Conservation (phyloP, 1,140 invertebrate genomes). For the Tetramorium alpestre region DNA sequence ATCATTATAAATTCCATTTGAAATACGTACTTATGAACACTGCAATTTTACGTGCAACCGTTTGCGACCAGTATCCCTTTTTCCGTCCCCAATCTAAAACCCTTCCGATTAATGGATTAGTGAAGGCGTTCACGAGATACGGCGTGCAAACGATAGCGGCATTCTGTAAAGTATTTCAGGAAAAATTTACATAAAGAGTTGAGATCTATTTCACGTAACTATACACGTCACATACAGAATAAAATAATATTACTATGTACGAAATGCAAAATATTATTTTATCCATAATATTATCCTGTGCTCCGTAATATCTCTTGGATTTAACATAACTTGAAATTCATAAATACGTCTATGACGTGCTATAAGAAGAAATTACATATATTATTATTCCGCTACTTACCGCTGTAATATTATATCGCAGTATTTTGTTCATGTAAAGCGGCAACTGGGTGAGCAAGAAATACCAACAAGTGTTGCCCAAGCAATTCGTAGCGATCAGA, state of each 20-base stretch:
- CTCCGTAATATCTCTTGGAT: constrained; percentile 4
- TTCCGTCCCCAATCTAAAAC: constrained; percentile 88
- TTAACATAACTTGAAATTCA: constrained; percentile 5
- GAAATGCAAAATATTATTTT: constrained; percentile 20
- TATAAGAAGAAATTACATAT: background rate
- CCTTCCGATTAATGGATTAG: constrained; percentile 88
- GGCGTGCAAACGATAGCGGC: constrained; percentile 89
- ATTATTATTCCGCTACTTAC: constrained; percentile 83
- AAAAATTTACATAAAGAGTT: constrained; percentile 7
- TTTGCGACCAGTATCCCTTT: constrained; percentile 88
- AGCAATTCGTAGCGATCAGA: constrained; percentile 89
- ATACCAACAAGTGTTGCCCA: constrained; percentile 97
- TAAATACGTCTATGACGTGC: background rate
- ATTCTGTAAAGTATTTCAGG: constrained; percentile 85
- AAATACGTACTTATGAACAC: constrained; percentile 88
- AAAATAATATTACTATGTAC: constrained; percentile 16
- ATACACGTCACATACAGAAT: background rate
- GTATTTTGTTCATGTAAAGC: constrained; percentile 95
- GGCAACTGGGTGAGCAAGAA: constrained; percentile 97
- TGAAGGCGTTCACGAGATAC: constrained; percentile 90
- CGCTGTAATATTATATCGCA: constrained; percentile 94
- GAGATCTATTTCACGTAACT: background rate
- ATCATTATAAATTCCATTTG: constrained; percentile 26
- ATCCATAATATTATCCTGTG: constrained; percentile 2
- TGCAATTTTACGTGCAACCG: constrained; percentile 89